These are phyloP conservation scores for Tachina lurida DNA, from an alignment of 2,888 invertebrate species.

Conservation along the genomic window DNA sequence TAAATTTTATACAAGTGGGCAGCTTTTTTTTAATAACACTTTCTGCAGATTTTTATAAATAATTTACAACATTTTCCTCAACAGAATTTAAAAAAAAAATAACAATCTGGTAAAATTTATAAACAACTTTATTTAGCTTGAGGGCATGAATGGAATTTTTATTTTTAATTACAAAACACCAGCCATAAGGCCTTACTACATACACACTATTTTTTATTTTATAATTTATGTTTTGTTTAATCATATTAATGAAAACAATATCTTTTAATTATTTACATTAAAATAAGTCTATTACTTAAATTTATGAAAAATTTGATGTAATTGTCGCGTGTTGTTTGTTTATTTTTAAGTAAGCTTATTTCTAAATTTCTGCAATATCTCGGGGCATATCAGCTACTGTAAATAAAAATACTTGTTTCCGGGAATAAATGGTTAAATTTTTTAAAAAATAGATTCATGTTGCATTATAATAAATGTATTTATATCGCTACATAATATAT, in stretches of 20 bases:
- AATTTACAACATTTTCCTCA: neutral
- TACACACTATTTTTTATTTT: neutral
- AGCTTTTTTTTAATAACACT: neutral
- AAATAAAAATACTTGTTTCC: too few species aligned
- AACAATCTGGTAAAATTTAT: neutral
- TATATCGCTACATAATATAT: too few species aligned
- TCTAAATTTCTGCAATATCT: too few species aligned
- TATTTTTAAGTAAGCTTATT: too few species aligned
- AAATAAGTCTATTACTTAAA: neutral
- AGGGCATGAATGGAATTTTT: neutral
- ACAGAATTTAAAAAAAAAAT: neutral
- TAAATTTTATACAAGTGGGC: neutral
- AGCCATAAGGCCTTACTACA: neutral
- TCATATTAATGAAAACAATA: constrained; percentile 18
- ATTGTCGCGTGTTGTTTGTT: neutral
- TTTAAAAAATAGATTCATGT: too few species aligned
- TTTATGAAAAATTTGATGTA: neutral
- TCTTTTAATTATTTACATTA: constrained; percentile 32
- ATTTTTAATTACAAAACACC: neutral
- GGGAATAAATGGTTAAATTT: too few species aligned
- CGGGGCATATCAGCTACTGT: too few species aligned
- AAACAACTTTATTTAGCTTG: constrained; percentile 27
- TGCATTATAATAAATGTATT: too few species aligned
- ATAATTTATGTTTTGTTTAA: neutral
- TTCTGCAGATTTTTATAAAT: constrained; percentile 12